These are phyloP conservation scores for Atta texana DNA, from an alignment of 1,140 invertebrate species.

Conservation along the genomic window DNA sequence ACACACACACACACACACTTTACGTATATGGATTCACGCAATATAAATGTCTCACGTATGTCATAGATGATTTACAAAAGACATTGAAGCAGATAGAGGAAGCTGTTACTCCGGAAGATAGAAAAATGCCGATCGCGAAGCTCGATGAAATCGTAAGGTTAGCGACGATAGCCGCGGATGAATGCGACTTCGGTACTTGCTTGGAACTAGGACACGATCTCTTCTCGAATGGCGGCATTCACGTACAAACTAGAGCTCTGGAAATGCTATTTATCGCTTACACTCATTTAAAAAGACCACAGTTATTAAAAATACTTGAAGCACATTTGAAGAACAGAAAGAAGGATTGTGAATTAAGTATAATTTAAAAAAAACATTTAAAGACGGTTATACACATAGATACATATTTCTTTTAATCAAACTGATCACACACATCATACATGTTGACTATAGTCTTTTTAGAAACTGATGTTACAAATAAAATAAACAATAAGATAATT, in stretches of 20 bases:
- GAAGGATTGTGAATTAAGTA: slow-evolving; percentile 84
- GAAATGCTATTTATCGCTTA: slow-evolving; percentile 92
- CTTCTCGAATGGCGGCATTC: slow-evolving; percentile 91
- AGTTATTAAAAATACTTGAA: slow-evolving; percentile 92
- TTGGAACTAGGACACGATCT: slow-evolving; percentile 95
- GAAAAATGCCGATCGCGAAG: slow-evolving; percentile 87
- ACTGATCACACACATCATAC: no score
- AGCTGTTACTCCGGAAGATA: slow-evolving; percentile 87
- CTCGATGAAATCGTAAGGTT: slow-evolving; percentile 93
- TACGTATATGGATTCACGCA: neutral
- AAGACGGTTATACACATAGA: no score
- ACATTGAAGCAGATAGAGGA: slow-evolving; percentile 90
- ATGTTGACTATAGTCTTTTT: no score
- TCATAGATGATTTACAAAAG: slow-evolving; percentile 90
- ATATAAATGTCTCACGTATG: slow-evolving; percentile 64
- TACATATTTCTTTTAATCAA: no score
- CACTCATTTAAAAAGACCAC: slow-evolving; percentile 90
- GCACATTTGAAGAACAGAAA: slow-evolving; percentile 89
- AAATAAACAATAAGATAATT: no score
- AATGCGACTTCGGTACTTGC: slow-evolving; percentile 97
- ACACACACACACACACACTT: neutral
- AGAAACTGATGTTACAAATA: no score
- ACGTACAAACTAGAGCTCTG: slow-evolving; percentile 89
- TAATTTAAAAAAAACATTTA: slow-evolving; percentile 67
- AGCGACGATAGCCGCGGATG: slow-evolving; percentile 95